A percentile compares a stretch with the other conserved stretches of the same genome.
Evolutionary conservation across 2,888 invertebrate species (phyloP).

Genomic region (Stratiomys singularior): DNA sequence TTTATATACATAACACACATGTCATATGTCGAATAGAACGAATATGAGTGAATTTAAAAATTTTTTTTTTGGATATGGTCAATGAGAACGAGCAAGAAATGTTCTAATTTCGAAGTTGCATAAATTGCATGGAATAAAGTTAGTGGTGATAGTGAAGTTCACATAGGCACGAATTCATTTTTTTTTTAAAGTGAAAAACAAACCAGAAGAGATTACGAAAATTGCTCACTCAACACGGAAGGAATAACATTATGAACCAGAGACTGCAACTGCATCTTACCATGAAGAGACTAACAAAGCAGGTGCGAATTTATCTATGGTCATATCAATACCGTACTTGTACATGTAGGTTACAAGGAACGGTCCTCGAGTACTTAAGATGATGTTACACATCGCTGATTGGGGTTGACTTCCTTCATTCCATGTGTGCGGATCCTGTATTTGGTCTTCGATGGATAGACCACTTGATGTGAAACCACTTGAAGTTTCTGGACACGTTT

Average conservation of each 20-base stretch:
- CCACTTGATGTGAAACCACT: neutral
- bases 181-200: neutral
- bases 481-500: constrained; percentile 28
- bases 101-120: constrained; percentile 5
- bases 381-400: constrained; percentile 26
- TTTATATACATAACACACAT: neutral
- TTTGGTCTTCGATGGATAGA: neutral
- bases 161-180: neutral
- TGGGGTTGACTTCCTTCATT: constrained; percentile 43
- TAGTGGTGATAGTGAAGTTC: constrained; percentile 31
- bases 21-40: neutral
- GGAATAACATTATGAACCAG: neutral
- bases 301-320: neutral
- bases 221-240: neutral
- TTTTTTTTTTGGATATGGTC: neutral
- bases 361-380: constrained; percentile 10
- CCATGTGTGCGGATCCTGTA: neutral
- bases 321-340: neutral
- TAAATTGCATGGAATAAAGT: neutral
- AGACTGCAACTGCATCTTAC: neutral
- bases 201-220: neutral
- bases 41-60: neutral
- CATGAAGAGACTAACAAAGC: constrained; percentile 29
- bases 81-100: constrained; percentile 1
- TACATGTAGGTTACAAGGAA: neutral